phyloP scores from a whole-genome alignment of 2,797 vertebrate species.

The Premnoplex brunnescens region DNA sequence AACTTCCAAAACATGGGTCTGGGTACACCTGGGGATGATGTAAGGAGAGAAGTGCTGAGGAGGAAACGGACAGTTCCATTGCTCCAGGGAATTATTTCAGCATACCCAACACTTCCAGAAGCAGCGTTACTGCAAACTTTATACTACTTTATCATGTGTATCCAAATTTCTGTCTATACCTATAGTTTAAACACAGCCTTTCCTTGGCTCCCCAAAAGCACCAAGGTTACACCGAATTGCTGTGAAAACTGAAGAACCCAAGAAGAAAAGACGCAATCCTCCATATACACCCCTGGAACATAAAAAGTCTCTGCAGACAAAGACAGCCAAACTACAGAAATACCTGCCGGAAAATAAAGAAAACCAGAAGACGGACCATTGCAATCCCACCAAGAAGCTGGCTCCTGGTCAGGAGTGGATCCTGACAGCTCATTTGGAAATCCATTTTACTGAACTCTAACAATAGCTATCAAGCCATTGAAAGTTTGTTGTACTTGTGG shows the following conservation, averaged over 20 bases:
- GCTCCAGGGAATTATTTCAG: background rate
- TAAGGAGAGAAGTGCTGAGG: background rate
- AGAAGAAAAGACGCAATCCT: background rate
- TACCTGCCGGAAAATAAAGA: background rate
- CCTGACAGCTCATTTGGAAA: background rate
- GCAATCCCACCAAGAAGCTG: background rate
- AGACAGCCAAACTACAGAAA: background rate
- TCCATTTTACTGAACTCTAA: background rate
- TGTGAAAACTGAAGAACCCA: background rate
- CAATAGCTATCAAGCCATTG: background rate
- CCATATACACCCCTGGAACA: accelerated
- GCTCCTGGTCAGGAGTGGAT: background rate
- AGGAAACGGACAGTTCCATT: background rate
- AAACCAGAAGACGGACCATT: background rate
- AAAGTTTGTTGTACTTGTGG: background rate
- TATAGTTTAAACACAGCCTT: background rate
- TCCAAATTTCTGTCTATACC: background rate
- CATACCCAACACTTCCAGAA: background rate
- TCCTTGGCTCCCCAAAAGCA: background rate
- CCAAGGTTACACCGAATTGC: background rate
- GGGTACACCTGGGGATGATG: background rate
- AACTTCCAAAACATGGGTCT: background rate
- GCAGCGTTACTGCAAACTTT: background rate
- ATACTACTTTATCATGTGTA: background rate
- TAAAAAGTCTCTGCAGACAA: background rate